Evolutionary conservation across 2,888 invertebrate genomes (phyloP).

Genomic region (Pyralis farinalis): DNA sequence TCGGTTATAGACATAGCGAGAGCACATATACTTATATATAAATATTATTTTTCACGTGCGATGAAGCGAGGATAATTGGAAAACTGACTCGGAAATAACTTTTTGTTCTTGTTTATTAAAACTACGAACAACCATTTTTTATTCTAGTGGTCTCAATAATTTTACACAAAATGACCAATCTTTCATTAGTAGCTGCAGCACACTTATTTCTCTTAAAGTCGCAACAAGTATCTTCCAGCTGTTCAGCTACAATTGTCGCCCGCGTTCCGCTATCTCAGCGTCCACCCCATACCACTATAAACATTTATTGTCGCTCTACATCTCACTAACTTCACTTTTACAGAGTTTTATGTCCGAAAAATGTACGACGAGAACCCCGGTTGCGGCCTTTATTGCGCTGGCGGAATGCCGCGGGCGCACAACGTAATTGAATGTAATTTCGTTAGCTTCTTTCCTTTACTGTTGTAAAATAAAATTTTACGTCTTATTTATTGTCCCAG

Average conservation of each 20-base stretch:
- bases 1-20: not conserved
- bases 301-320: slow-evolving; percentile 76
- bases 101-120: too few relatives aligned
- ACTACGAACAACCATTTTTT: too few relatives aligned
- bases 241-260: slow-evolving; percentile 9
- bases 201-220: too few relatives aligned
- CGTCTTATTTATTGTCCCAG: slow-evolving; percentile 74
- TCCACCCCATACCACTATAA: slow-evolving; percentile 46
- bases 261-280: slow-evolving; percentile 10
- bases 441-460: slow-evolving; percentile 75
- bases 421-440: slow-evolving; percentile 79
- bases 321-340: slow-evolving; percentile 78
- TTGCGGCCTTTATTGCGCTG: slow-evolving; percentile 66
- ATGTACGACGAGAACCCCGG: slow-evolving; percentile 71
- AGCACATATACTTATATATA: too few relatives aligned
- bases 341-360: slow-evolving; percentile 79
- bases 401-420: slow-evolving; percentile 64
- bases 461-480: slow-evolving; percentile 78
- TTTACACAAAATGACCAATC: too few relatives aligned
- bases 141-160: too few relatives aligned
- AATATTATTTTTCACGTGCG: too few relatives aligned
- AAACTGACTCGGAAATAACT: too few relatives aligned
- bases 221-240: too few relatives aligned
- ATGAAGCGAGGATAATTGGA: too few relatives aligned
- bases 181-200: too few relatives aligned